Evolutionary conservation across 2,113 vertebrate species (phyloP).

Genomic region (Centropus unirufus): DNA sequence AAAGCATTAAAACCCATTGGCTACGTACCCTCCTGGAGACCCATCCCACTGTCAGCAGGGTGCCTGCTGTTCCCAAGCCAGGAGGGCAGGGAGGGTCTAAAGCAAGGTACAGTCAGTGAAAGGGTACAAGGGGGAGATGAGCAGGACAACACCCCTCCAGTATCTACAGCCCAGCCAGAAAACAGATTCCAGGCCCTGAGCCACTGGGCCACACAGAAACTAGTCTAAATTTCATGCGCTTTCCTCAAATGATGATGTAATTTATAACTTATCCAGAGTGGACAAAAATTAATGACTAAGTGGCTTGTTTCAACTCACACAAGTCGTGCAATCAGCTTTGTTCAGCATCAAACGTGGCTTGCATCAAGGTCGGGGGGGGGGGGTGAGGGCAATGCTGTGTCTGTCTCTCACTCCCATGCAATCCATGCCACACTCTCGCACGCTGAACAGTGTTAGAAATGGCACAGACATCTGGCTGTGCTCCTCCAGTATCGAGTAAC

Average conservation of each 20-base stretch:
- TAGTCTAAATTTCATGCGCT: neutral
- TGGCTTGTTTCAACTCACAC: neutral
- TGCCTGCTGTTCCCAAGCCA: fast-evolving
- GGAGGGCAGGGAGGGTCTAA: fast-evolving
- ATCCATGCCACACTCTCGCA: neutral
- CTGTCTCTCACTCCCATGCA: neutral
- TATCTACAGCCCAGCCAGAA: neutral
- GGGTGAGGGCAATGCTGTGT: neutral
- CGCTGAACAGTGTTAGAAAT: neutral
- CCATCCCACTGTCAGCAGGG: fast-evolving
- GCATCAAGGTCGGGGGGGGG: neutral
- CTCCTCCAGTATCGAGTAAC: neutral
- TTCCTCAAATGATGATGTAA: constrained; percentile 37
- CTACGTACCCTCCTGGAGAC: neutral
- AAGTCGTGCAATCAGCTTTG: constrained; percentile 1
- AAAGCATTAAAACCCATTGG: neutral
- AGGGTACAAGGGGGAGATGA: neutral
- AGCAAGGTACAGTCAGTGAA: neutral
- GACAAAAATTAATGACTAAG: constrained; percentile 48
- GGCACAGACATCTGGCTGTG: neutral
- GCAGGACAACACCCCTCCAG: neutral
- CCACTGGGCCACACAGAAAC: constrained; percentile 11
- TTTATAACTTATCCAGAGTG: neutral
- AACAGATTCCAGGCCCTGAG: neutral
- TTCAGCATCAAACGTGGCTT: neutral